A percentile compares a stretch with the other conserved stretches of the same genome.
Evolutionary conservation across 2,113 vertebrate species (phyloP).

Genomic region (Muntiacus reevesi): DNA sequence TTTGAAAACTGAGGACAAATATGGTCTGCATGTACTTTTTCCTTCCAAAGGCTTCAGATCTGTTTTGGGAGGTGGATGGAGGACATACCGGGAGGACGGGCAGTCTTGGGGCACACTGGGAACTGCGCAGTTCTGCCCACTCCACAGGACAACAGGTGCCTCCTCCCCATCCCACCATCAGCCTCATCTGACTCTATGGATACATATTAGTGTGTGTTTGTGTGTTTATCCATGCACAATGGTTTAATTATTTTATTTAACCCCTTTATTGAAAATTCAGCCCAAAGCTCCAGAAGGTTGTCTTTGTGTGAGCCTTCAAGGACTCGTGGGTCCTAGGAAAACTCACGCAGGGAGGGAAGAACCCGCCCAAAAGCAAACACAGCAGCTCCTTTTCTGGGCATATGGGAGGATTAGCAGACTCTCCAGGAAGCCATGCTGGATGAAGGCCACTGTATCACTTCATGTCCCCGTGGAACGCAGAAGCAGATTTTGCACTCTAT

Average conservation of each 20-base stretch:
- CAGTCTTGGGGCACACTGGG: not conserved
- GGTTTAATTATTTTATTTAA: not conserved
- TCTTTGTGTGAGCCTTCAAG: not conserved
- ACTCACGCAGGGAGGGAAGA: not conserved
- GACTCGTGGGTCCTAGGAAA: not conserved
- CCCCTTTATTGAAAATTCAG: not conserved
- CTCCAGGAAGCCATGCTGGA: not conserved
- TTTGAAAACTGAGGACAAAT: not conserved
- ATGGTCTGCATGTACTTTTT: not conserved
- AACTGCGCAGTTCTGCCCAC: too few species aligned
- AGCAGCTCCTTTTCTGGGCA: not conserved
- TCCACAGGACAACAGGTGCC: not conserved
- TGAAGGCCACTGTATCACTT: not conserved
- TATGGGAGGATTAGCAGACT: not conserved
- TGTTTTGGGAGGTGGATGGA: not conserved
- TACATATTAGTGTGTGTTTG: not conserved
- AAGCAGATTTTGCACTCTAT: slow-evolving; percentile 48
- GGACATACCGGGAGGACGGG: not conserved
- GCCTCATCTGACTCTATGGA: not conserved
- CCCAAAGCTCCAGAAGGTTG: not conserved
- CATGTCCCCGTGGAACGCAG: not conserved
- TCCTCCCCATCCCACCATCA: not conserved
- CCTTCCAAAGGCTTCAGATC: not conserved
- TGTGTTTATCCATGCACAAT: too few species aligned
- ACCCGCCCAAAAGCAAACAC: not conserved